Evolutionary conservation across 2,113 vertebrate species (phyloP), one percentile per base, ranked within the genome.

Genomic region (Myotis davidii): DNA sequence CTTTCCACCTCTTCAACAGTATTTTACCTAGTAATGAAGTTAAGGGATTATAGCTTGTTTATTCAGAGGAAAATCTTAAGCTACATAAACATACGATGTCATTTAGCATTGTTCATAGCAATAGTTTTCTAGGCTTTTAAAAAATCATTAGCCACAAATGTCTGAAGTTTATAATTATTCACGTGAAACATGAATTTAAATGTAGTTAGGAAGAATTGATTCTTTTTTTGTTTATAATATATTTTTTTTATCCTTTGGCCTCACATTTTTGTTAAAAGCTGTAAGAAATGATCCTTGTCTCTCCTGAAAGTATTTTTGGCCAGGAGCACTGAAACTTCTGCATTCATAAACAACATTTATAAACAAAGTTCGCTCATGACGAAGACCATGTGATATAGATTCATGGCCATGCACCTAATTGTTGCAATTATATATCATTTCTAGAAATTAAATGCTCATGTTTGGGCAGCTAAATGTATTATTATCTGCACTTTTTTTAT

Each of bases 361-460:
- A 93, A 97, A 97, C 94, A 96, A 97, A 98, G 91, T 94, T 97
- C 67, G 86, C 96, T 96, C 93, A 20, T 97, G 97, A 97, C 3
- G 90, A 97, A 98, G 96, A 84, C 50, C 77, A 39, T 32, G 48
- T 69, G 42, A 18, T 94, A 52, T 13, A 88, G 73, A 93, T 86
- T 45, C 54, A 76, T 70, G 89, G 93, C 86, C 18, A 0, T 37
- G 52, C 21, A 92, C 85, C 59, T 95, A 88, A 96, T 83, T 88
- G 74, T 83, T 85, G 52, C 85, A 96, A 94, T 94, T 96, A 91
- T 86, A 78, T 2, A 0, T 85, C 94, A 98, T 91, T 91, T 94
- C 95, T 98, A 92, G 95, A 96, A 98, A 97, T 97, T 96, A 97
- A 90, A 97, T 93, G 94, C 93, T 95, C 90, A 91, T 97, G 92